Evolutionary conservation across 2,113 vertebrate genomes (phyloP), one percentile per base, ranked within the genome.

Genomic region (Sylvilagus bachmani): DNA sequence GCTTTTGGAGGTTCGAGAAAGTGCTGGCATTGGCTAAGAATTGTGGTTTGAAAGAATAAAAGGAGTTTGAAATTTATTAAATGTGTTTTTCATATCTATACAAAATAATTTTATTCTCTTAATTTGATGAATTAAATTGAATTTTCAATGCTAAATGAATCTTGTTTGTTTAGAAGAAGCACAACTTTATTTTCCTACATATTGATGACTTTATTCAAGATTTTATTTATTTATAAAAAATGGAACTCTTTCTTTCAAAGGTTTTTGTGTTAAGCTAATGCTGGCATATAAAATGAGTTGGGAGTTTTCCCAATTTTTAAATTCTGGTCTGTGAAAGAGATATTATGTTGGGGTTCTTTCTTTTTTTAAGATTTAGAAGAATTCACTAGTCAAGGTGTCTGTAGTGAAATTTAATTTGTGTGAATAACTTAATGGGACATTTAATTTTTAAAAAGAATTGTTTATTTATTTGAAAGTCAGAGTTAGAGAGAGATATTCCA

Each of bases 81-180:
- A 58, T 83, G 38, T 5, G 25, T 78, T 77, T 62, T 51, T 83
- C 78, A 6, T 33, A 24, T 92, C 36, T 86, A 38, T 88, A 70
- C 44, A 85, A 81, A 69, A 90, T 81, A 11, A 71, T 86, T 93
- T 93, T 89, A 66, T 85, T 92, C 36, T 73, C 66, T 90, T 89
- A 95, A 79, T 79, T 84, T 89, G 9, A 6, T 83, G 33, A 80
- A 29, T 86, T 44, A 36, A 17, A 79, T 51, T 73, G 24, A 55
- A 71, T 36, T 89, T 78, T 85, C 25, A 92, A 11, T 83, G 25
- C n/a, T 64, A 88, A 78, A 71, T n/a, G 27, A 78, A 71, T 44
- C 53, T 79, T 80, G 29, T 66, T 89, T 83, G 16, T 80, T 85
- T 66, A 93, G 58, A 81, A 86, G 33, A 89, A 93, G 67, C 25